Conservation (phyloP, 2,888 invertebrate species). For the Yponomeuta plumbellus region DNA sequence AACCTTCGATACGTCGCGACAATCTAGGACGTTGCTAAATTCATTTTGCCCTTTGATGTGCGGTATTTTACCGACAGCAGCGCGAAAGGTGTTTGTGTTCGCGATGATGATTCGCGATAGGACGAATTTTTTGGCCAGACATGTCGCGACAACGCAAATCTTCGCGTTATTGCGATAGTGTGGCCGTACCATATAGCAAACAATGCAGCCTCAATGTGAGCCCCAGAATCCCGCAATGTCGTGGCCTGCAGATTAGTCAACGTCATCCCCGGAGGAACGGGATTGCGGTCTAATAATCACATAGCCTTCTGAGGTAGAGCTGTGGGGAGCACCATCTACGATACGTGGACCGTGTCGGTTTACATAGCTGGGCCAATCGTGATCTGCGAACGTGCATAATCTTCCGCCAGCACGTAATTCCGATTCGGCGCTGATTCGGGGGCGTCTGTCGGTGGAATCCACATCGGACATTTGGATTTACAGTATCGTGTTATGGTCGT, state of each 20-base stretch:
- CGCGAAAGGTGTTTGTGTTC: too few species aligned
- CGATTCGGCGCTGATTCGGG: background rate
- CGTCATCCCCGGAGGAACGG: background rate
- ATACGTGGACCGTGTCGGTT: slow-evolving; percentile 8
- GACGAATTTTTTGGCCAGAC: too few species aligned
- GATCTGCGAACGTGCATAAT: slow-evolving; percentile 13
- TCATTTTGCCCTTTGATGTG: too few species aligned
- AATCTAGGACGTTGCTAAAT: too few species aligned
- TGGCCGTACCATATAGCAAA: too few species aligned
- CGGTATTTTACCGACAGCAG: too few species aligned
- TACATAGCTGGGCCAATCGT: slow-evolving; percentile 8
- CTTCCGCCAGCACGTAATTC: slow-evolving; percentile 6
- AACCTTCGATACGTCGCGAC: too few species aligned
- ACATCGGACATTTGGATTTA: background rate
- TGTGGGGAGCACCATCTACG: slow-evolving; percentile 14
- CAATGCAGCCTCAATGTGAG: background rate
- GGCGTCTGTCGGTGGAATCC: background rate
- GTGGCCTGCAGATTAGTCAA: slow-evolving; percentile 1
- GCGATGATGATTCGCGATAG: too few species aligned
- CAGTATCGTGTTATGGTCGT: too few species aligned
- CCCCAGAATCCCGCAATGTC: background rate
- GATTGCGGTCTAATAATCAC: background rate
- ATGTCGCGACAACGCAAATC: too few species aligned
- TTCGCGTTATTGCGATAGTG: too few species aligned
- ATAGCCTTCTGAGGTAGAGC: slow-evolving; percentile 13